These are phyloP conservation scores for Himalopsyche japonica DNA, from an alignment of 2,888 invertebrate species.

Conservation along the genomic window DNA sequence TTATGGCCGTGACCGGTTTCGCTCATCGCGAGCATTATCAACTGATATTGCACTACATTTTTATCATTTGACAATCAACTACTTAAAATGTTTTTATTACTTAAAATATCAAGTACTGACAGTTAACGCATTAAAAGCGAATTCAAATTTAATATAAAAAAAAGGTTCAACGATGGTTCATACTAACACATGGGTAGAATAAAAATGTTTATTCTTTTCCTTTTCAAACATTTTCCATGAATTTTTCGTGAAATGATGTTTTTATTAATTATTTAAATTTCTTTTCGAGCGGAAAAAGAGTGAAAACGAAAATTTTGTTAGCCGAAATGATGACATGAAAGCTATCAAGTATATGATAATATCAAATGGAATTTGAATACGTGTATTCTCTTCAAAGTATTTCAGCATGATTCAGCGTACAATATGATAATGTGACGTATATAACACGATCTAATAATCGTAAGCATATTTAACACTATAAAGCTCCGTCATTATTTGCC, in stretches of 20 bases:
- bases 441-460: background rate
- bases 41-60: too few species aligned
- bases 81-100: too few species aligned
- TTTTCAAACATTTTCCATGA: background rate
- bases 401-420: background rate
- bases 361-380: background rate
- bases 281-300: background rate
- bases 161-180: too few species aligned
- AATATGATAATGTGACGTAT: background rate
- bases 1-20: too few species aligned
- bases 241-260: background rate
- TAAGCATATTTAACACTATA: background rate
- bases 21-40: too few species aligned
- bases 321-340: background rate
- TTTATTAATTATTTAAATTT: background rate
- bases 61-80: too few species aligned
- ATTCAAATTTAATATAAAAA: too few species aligned
- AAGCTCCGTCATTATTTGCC: too few species aligned
- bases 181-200: too few species aligned
- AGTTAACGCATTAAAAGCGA: too few species aligned
- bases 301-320: background rate
- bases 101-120: too few species aligned
- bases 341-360: background rate
- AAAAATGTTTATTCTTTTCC: background rate
- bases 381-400: background rate